Base-by-base conservation (phyloP, 2,797 vertebrate genomes). In the Neosalanx taihuensis region DNA sequence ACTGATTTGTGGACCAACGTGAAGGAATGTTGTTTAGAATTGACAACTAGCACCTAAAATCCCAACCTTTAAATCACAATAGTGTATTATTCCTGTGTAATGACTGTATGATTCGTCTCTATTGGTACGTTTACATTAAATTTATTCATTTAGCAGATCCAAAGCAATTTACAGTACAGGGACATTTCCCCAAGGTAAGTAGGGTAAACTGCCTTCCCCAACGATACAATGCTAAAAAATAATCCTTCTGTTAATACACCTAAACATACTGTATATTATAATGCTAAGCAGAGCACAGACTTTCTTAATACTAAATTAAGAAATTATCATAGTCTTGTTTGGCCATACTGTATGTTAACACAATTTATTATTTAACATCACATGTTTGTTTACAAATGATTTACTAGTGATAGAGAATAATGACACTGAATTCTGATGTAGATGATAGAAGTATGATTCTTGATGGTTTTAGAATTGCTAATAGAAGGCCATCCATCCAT, bases 401-500 rank as follows among this genome's bases (percentile, higher is more conserved):
- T 64, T 78, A 69, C 41, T 69, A 77, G 66, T 71, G 59, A 70
- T 78, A 58, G 60, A 51, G 20, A 76, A 77, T 64, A 75, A 70
- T 79, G 72, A 76, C 78, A 84, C 77, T 56, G 77, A 79, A 70
- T 46, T 46, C 2, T 46, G 13, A 82, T 82, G 79, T 75, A 73
- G 69, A 71, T 13, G 63, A 88, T 81, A 81, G 73, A 74, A 65
- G 33, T 64, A 69, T 75, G 74, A 88, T 81, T 76, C 79, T n/a
- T 78, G 79, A 76, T 71, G 60, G 69, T 69, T 72, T 81, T 56
- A 76, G 74, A 79, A 80, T 79, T 81, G 86, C 81, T 85, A 87
- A 85, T 73, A 79, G n/a, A 72, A 66, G 76, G 81, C 90, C 83
- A 88, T 90, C 85, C 86, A 87, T 86, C 81, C 84, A 88, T 79